A percentile compares a stretch with the other conserved stretches of the same genome.
These are phyloP conservation scores for Drosophila formosana DNA, from an alignment of 2,888 invertebrate genomes.

Conservation along the genomic window DNA sequence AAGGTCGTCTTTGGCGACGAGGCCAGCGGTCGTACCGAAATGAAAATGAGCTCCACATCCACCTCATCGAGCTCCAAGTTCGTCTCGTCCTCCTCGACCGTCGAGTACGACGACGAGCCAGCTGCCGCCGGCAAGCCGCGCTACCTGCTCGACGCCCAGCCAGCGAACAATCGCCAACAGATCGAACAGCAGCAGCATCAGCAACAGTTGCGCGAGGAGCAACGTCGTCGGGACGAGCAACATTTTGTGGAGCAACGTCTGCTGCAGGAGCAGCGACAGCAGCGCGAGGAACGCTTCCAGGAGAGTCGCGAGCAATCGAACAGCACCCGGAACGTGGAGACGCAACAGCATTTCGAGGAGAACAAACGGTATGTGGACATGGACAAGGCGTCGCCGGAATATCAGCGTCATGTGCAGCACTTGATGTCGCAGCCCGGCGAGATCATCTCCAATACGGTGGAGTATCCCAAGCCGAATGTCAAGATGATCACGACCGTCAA, in stretches of 20 bases:
- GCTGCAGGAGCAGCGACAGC: conserved; percentile 34
- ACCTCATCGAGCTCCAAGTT: conserved; percentile 82
- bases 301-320: conserved; percentile 63
- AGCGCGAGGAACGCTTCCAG: conserved; percentile 73
- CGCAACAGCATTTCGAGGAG: conserved; percentile 78
- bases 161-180: conserved; percentile 31
- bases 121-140: conserved; percentile 51
- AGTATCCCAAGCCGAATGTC: conserved; percentile 89
- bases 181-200: conserved; percentile 74
- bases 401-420: conserved; percentile 82
- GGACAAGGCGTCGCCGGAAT: conserved; percentile 84
- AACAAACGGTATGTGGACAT: conserved; percentile 83
- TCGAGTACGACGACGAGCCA: conserved; percentile 66
- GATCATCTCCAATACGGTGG: conserved; percentile 87
- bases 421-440: conserved; percentile 85
- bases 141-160: conserved; percentile 65
- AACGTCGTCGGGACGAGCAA: conserved; percentile 68
- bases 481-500: conserved; percentile 89
- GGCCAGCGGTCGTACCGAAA: conserved; percentile 85
- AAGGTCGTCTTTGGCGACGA: conserved; percentile 86
- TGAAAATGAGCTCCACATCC: conserved; percentile 83
- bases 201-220: conserved; percentile 63
- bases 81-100: conserved; percentile 80
- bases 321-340: conserved; percentile 77
- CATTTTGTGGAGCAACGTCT: conserved; percentile 72